Evolutionary conservation across 1,140 invertebrate species (phyloP), one percentile per base, ranked within the genome.

Genomic region (Drosophila sucinea): DNA sequence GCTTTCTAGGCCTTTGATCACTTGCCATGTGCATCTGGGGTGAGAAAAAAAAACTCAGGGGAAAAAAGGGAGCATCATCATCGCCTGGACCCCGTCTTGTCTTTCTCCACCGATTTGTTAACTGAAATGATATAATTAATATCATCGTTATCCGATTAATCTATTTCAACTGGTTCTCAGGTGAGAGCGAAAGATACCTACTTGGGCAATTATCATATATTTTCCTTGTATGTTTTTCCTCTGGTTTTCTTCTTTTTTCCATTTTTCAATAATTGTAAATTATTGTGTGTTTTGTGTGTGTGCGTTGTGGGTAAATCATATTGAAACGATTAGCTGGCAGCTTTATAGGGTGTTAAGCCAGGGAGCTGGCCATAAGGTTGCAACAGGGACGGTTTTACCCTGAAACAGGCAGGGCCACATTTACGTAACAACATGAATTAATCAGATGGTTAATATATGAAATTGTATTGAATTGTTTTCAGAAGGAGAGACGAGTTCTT

Each of bases 131-230:
- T 87, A 87, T 87, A 87, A 87, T 87, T 87, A 87, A 87, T 89
- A 87, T 83, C 79, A 87, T 87, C 84, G 83, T 89, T 87, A 89
- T 77, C 77, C 71, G 75, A 78, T 78, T 77, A 78, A 78, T 77
- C 74, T 76, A 74, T 55, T 17, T 33, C 60, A 32, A 51, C 54
- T 51, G 33, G 25, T 29, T n/a, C 2, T 4, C 44, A 32, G 73
- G 60, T 30, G 63, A 60, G 44, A 60, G 55, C 47, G 17, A 40
- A 57, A 51, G 60, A 76, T 51, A 51, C 17, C 17, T 23, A 78
- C 82, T 70, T 83, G 82, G 82, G 79, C 84, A 89, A 86, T 86
- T 86, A 86, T 86, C 83, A 86, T 86, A 83, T 86, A 77, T 86
- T 86, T 79, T 86, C 86, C 75, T 63, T 65, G 32, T 17, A 17